Evolutionary conservation across 2,113 vertebrate species (phyloP).

Genomic region (Poecilia latipinna): DNA sequence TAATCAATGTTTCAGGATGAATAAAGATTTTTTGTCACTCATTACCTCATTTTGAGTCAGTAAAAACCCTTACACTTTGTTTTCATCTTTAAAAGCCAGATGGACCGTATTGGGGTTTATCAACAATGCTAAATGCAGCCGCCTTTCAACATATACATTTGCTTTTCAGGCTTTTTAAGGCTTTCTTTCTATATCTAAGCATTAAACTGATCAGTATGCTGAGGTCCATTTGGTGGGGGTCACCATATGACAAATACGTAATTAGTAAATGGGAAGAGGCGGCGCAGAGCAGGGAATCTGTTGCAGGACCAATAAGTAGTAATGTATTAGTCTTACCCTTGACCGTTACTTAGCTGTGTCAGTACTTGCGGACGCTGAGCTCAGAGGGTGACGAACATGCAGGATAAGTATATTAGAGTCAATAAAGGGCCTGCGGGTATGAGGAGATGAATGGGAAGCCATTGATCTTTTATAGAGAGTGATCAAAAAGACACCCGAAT

Average conservation of each 20-base stretch:
- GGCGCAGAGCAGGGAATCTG: slow-evolving; percentile 25
- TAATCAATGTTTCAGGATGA: slow-evolving; percentile 13
- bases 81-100: slow-evolving; percentile 38
- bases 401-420: slow-evolving; percentile 1
- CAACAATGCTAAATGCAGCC: slow-evolving; percentile 50
- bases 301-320: slow-evolving; percentile 29
- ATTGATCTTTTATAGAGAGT: not conserved
- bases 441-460: not conserved
- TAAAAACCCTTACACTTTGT: slow-evolving; percentile 41
- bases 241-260: slow-evolving; percentile 29
- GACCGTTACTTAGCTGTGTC: not conserved
- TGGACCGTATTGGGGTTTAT: slow-evolving; percentile 39
- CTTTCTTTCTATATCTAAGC: slow-evolving; percentile 13
- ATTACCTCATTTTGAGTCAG: slow-evolving; percentile 16
- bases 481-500: not conserved
- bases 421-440: not conserved
- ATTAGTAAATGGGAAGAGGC: not conserved
- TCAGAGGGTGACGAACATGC: not conserved
- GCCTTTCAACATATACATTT: slow-evolving; percentile 47
- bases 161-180: not conserved
- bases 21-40: not conserved
- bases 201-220: slow-evolving; percentile 42
- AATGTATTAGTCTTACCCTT: slow-evolving; percentile 22
- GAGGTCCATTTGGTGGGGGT: slow-evolving; percentile 16
- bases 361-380: not conserved